phyloP scores from a whole-genome alignment of 2,888 invertebrate genomes.

The Margaritifera margaritifera region DNA sequence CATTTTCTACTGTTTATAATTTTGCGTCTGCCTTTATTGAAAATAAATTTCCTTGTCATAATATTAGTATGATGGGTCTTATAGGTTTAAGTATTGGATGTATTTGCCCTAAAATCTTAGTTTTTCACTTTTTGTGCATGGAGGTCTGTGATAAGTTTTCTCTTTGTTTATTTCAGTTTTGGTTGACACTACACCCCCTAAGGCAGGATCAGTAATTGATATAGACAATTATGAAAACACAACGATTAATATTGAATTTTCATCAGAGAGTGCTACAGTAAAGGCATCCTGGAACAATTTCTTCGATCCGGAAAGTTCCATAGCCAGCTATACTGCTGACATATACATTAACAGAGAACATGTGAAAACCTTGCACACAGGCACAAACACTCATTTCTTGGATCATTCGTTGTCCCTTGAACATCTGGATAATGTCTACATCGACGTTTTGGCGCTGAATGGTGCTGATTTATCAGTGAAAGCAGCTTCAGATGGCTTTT shows the following conservation, averaged over 20 bases:
- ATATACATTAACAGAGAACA: slow-evolving; percentile 42
- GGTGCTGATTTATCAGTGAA: slow-evolving; percentile 38
- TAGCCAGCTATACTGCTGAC: slow-evolving; percentile 35
- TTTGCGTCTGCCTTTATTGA: no score
- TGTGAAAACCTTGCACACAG: slow-evolving; percentile 32
- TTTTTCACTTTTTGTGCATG: no score
- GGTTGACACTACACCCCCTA: slow-evolving; percentile 42
- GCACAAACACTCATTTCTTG: slow-evolving; percentile 14
- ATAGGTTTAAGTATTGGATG: no score
- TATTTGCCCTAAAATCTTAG: no score
- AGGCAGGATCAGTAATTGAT: slow-evolving; percentile 36
- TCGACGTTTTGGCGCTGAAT: slow-evolving; percentile 45
- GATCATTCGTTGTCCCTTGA: slow-evolving; percentile 35
- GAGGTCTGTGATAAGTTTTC: not conserved
- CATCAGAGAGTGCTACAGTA: slow-evolving; percentile 41
- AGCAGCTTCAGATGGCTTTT: slow-evolving; percentile 40
- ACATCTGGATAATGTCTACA: slow-evolving; percentile 30
- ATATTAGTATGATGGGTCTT: no score
- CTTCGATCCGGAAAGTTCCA: slow-evolving; percentile 43
- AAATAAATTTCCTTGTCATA: no score
- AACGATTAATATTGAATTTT: slow-evolving; percentile 28
- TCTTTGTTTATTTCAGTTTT: slow-evolving; percentile 31
- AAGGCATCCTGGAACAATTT: slow-evolving; percentile 36
- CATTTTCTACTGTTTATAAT: no score
- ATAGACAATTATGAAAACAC: slow-evolving; percentile 15